These are phyloP conservation scores for Hephaestus fuliginosus DNA, from an alignment of 2,797 vertebrate genomes.

Conservation along the genomic window DNA sequence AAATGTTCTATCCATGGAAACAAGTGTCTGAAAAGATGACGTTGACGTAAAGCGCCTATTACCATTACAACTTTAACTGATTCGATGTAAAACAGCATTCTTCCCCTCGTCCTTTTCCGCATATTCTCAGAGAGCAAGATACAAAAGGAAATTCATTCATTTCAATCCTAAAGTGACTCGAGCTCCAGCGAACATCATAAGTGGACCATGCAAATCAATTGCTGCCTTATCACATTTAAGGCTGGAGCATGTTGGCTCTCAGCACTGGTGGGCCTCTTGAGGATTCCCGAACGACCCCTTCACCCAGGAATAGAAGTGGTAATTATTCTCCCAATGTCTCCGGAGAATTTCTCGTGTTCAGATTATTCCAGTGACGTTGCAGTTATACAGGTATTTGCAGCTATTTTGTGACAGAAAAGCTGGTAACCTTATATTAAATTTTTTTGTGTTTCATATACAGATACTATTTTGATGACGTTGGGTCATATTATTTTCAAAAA, in stretches of 20 bases:
- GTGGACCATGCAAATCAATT: conserved; percentile 69
- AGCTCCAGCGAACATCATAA: conserved; percentile 43
- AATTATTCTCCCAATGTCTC: conserved; percentile 72
- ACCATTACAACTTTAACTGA: neutral
- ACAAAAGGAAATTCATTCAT: conserved; percentile 3
- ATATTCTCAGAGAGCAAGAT: neutral
- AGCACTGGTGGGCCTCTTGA: conserved; percentile 56
- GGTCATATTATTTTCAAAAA: neutral
- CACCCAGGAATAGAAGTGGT: conserved; percentile 65
- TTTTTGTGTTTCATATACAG: neutral
- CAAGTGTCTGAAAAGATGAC: conserved; percentile 21
- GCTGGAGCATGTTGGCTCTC: conserved; percentile 49
- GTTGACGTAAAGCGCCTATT: neutral
- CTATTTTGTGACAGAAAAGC: conserved; percentile 9
- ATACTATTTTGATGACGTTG: neutral
- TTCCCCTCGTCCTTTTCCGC: neutral
- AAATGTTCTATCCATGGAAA: conserved; percentile 55
- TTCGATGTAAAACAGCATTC: neutral
- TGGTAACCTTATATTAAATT: neutral
- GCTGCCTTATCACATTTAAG: conserved; percentile 59
- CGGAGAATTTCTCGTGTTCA: conserved; percentile 53
- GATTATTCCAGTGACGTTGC: conserved; percentile 51
- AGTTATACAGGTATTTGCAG: conserved; percentile 19
- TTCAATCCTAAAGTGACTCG: conserved; percentile 26
- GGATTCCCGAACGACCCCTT: conserved; percentile 58